These are phyloP conservation scores for Lithophane semibrunnea DNA, from an alignment of 2,888 invertebrate genomes.

Conservation along the genomic window DNA sequence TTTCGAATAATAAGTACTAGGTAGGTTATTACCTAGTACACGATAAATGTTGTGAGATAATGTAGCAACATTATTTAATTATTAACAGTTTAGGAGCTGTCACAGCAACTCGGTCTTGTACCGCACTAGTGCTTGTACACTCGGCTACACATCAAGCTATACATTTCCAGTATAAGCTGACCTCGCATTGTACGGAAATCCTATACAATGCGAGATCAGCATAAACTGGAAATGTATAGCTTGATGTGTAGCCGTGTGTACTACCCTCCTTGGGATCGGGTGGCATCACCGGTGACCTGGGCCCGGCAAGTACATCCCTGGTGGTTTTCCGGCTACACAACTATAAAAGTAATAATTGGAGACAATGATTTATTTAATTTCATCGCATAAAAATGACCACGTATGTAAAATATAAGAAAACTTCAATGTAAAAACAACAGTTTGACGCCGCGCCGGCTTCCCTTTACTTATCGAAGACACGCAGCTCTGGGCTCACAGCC, in stretches of 20 bases:
- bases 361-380: background rate
- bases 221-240: no score
- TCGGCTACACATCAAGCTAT: no score
- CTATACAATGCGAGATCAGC: no score
- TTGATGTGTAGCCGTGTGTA: no score
- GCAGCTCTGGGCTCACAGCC: slow-evolving; percentile 5
- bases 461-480: background rate
- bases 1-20: background rate
- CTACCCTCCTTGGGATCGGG: no score
- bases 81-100: background rate
- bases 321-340: no score
- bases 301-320: no score
- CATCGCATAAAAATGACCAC: background rate
- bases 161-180: no score
- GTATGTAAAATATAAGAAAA: background rate
- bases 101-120: background rate
- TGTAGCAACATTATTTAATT: background rate
- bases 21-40: background rate
- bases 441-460: background rate
- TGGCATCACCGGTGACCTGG: no score
- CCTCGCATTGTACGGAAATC: no score
- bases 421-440: background rate
- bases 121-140: background rate
- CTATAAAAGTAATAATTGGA: no score
- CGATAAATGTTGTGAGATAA: background rate